Conservation (phyloP, 2,797 vertebrate species). For the Coregonus ussuriensis region DNA sequence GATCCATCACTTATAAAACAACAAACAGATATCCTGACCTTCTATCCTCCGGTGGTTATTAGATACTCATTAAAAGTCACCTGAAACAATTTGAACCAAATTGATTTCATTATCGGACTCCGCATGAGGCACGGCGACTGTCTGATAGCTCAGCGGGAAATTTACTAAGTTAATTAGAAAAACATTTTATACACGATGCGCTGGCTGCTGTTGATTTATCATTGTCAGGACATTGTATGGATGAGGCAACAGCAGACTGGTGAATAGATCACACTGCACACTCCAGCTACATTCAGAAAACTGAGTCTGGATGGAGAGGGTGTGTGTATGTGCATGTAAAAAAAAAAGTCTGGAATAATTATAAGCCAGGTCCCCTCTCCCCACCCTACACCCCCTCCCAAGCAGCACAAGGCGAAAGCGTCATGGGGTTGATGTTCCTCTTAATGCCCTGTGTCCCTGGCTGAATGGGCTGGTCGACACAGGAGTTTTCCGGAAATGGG, state of each 20-base stretch:
- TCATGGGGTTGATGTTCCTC: constrained; percentile 32
- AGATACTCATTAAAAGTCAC: constrained; percentile 82
- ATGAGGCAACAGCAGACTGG: not conserved
- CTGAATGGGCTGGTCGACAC: constrained; percentile 47
- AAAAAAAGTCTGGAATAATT: too few relatives aligned
- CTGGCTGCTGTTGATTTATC: constrained; percentile 11
- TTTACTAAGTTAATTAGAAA: constrained; percentile 93
- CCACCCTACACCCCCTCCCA: constrained; percentile 1
- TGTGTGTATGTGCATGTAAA: not conserved
- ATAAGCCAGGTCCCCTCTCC: constrained; percentile 9
- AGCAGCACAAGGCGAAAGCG: constrained; percentile 47
- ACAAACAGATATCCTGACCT: constrained; percentile 76
- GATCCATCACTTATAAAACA: constrained; percentile 70
- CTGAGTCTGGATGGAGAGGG: not conserved
- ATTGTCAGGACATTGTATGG: constrained; percentile 2
- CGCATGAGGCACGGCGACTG: constrained; percentile 54
- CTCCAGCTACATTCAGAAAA: not conserved
- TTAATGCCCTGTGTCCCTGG: constrained; percentile 61
- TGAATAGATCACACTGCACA: not conserved
- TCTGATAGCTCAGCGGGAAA: constrained; percentile 96
- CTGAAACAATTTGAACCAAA: constrained; percentile 88
- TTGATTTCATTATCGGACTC: constrained; percentile 98
- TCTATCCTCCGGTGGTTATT: constrained; percentile 73
- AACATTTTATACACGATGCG: constrained; percentile 51
- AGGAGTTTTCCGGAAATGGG: constrained; percentile 58